These are phyloP conservation scores for Trichonephila clavipes DNA, from an alignment of 1,140 invertebrate genomes.

Conservation along the genomic window DNA sequence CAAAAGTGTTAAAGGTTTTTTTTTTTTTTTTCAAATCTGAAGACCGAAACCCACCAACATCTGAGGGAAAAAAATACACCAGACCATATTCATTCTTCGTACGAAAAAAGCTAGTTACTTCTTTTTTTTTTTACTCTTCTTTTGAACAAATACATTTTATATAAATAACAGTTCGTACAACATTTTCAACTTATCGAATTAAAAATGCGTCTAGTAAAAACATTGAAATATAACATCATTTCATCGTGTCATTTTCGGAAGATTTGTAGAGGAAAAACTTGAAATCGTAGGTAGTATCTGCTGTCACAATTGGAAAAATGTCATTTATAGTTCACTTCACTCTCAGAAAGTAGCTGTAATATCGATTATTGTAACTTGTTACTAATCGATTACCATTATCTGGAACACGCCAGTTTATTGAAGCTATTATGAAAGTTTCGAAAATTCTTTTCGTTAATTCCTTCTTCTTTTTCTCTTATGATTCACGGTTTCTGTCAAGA, in stretches of 20 bases:
- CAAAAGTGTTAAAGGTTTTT: too few relatives aligned
- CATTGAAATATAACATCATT: conserved; percentile 2
- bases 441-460: conserved; percentile 50
- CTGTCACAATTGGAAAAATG: conserved; percentile 64
- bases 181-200: background rate
- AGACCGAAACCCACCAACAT: too few relatives aligned
- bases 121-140: too few relatives aligned
- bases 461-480: conserved; percentile 5
- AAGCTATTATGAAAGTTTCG: conserved; percentile 47
- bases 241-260: conserved; percentile 28
- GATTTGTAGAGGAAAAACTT: background rate
- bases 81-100: too few relatives aligned
- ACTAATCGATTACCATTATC: conserved; percentile 74
- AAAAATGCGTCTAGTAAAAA: conserved; percentile 2
- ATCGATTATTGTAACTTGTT: conserved; percentile 71
- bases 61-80: too few relatives aligned
- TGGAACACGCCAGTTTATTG: conserved; percentile 72
- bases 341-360: conserved; percentile 61
- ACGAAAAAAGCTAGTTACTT: too few relatives aligned
- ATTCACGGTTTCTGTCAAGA: background rate
- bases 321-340: conserved; percentile 61
- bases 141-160: too few relatives aligned
- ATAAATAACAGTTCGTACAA: background rate
- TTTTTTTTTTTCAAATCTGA: too few relatives aligned
- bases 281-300: background rate